Percentiles rank a stretch among this genome's conserved stretches.
These are phyloP conservation scores for Diadumene lineata DNA, from an alignment of 92 coral and sea anemone genomes.

Conservation along the genomic window DNA sequence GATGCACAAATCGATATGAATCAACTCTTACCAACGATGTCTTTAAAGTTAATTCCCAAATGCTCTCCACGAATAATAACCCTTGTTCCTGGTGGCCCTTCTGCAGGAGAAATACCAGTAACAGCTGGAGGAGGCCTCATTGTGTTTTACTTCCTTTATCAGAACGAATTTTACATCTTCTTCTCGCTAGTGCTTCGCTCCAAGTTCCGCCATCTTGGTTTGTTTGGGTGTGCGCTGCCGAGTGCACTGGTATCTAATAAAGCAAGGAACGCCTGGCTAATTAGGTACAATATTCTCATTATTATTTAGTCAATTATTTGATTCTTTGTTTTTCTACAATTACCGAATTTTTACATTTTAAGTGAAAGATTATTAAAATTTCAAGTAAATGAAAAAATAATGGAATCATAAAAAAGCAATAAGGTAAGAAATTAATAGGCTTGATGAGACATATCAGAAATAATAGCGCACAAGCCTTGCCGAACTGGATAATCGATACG, in stretches of 20 bases:
- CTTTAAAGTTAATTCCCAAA: constrained; percentile 82
- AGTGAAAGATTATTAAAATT: not conserved
- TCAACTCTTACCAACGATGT: constrained; percentile 77
- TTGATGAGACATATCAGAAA: too few relatives aligned
- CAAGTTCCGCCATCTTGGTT: constrained; percentile 48
- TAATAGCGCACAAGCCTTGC: too few relatives aligned
- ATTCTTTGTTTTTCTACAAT: too few relatives aligned
- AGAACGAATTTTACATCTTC: not conserved
- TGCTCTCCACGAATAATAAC: constrained; percentile 94
- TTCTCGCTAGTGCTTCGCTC: not conserved
- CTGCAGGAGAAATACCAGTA: constrained; percentile 96
- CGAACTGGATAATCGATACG: too few relatives aligned
- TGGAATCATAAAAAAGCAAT: not conserved
- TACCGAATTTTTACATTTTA: not conserved
- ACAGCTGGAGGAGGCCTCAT: constrained; percentile 94
- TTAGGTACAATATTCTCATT: not conserved
- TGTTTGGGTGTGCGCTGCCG: constrained; percentile 25
- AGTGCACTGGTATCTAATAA: not conserved
- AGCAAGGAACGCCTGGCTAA: constrained; percentile 22
- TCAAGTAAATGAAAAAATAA: not conserved
- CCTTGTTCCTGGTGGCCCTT: constrained; percentile 96
- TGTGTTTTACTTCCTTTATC: not conserved
- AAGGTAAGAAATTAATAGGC: too few relatives aligned
- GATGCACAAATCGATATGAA: not conserved
- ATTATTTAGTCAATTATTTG: not conserved